These are phyloP conservation scores for Plagodis dolabraria DNA, from an alignment of 2,888 invertebrate species.

Conservation along the genomic window DNA sequence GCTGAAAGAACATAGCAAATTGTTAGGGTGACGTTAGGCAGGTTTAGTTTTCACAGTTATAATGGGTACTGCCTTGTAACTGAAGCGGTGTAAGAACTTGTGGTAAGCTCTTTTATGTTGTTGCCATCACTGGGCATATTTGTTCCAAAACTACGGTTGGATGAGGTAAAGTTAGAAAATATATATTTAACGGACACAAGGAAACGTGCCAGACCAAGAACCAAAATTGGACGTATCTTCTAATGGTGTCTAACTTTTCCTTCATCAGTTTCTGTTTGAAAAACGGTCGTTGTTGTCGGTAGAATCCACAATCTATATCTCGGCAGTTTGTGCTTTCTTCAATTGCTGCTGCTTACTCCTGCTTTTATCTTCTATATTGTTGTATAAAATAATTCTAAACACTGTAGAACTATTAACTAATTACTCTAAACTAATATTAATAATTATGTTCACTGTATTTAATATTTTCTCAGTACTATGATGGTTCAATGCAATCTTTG, in stretches of 20 bases:
- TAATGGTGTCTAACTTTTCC: not conserved
- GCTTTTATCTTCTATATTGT: conserved; percentile 72
- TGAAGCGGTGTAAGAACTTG: no score
- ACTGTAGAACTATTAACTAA: conserved; percentile 75
- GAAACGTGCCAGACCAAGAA: no score
- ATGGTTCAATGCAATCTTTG: conserved; percentile 84
- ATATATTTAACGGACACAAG: no score
- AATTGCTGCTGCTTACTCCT: conserved; percentile 73
- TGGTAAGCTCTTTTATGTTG: no score
- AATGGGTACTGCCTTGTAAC: no score
- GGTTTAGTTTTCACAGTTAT: no score
- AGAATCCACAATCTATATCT: conserved; percentile 1
- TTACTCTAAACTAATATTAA: conserved; percentile 64
- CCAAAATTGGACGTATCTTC: no score
- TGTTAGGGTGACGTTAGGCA: no score
- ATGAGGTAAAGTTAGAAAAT: no score
- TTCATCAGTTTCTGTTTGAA: not conserved
- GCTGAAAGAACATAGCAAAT: no score
- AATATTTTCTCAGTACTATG: conserved; percentile 67
- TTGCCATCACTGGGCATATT: no score
- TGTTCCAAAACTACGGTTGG: no score
- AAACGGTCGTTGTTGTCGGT: not conserved
- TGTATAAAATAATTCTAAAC: conserved; percentile 73
- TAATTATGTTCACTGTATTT: conserved; percentile 67
- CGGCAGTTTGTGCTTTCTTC: conserved; percentile 26